Base-by-base conservation (phyloP, 2,113 vertebrate species). In the Entelurus aequoreus region DNA sequence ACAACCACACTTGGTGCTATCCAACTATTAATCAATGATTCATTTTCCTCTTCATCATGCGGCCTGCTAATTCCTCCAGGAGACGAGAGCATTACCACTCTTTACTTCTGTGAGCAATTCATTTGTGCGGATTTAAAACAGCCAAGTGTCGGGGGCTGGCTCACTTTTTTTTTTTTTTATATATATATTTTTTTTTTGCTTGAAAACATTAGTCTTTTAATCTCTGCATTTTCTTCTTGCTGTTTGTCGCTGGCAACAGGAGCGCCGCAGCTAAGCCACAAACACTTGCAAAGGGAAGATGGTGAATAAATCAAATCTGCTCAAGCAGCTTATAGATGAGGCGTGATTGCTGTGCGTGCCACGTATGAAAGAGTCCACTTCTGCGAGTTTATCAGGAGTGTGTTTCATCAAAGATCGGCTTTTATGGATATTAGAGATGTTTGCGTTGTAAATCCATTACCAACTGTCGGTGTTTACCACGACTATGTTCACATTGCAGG, bases 131-230 rank as follows among this genome's bases (percentile, higher is more conserved):
- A 84, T 88, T 89, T 88, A 81, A 78, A 85, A 77, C 55, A 68
- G 73, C 79, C 74, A 71, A 69, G 83, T 84, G 85, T 88, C 77
- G n/a, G 81, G 72, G 87, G 81, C 75, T 82, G 70, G 72, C 74
- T 65, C 66, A 72, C 85, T 88, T 28, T 28, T 28, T 2, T 28
- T 28, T n/a, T n/a, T n/a, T n/a, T n/a, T n/a, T n/a, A n/a, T n/a
- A n/a, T n/a, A n/a, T n/a, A n/a, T n/a, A n/a, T 19, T 1, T 28
- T 4, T 28, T 28, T 56, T 80, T 74, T 81, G 81, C 80, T 85
- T 4, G 84, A 89, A 88, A 67, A 82, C 75, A 87, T 91, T 89
- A 90, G 74, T 75, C 50, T 70, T 61, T 61, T 89, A 90, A 91
- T 90, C 84, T 83, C 71, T 66, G 73, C 52, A 55, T 84, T 85